Evolutionary conservation across 2,888 invertebrate species (phyloP), one percentile per base, ranked within the genome.

Genomic region (Opisthograptis luteolata): DNA sequence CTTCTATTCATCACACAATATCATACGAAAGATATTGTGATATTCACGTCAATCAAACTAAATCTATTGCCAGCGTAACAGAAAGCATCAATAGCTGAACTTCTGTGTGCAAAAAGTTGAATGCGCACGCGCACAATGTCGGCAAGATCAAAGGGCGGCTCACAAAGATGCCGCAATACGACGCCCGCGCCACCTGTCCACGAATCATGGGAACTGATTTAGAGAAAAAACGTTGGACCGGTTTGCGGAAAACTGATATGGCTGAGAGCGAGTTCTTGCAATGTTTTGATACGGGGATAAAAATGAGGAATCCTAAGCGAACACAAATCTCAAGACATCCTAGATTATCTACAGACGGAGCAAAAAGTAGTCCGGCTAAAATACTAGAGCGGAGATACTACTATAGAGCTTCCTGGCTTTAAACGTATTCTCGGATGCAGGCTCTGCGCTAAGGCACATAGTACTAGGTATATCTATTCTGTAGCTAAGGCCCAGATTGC

Each of bases 131-230:
- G 83, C 76, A 87, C 83, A 84, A 84, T 79, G 76, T 70, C 87
- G 89, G 89, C 77, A 58, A 76, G 73, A 82, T 87, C 81, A 87
- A 84, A 85, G 74, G 49, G 59, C 50, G 53, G 22, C 54, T 56
- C 69, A 72, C 79, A 86, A 84, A 87, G 80, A 75, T 60, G 77
- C 88, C 87, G 86, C 82, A 69, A 73, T 65, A 64, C 81, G 72
- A 76, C 78, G 76, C 79, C 81, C 80, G 76, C 77, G 79, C 86
- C 89, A 88, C 89, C 89, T 89, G 89, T 82, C 83, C 76, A 79
- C 80, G 81, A 84, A 85, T 81, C 87, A 85, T 87, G 87, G 82
- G 87, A 88, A 87, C 64, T 74, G 68, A 71, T 75, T 70, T 71
- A 64, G 68, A 76, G 76, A 73, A 73, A 66, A 66, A 57, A 58